Base-by-base conservation (phyloP, 2,113 vertebrate species). In the Zosterops japonicus region DNA sequence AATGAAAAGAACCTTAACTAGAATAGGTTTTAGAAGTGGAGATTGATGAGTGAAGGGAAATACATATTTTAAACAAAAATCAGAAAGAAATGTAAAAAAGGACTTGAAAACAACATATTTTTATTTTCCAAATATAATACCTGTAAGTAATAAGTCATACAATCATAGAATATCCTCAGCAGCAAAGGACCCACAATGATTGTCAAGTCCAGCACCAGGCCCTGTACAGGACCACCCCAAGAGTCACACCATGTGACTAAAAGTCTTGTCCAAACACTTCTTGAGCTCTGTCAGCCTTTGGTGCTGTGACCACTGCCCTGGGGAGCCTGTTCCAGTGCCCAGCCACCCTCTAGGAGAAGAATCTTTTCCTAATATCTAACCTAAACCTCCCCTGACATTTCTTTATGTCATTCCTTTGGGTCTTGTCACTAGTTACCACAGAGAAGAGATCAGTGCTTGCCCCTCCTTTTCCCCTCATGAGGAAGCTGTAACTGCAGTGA, bases 401-500 rank as follows among this genome's bases (percentile, higher is more conserved):
- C 27, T 65, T 67, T 22, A 46, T n/a, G 52, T 2, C 10, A 14
- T 74, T 59, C 27, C 19, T 57, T 74, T 28, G 31, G 3, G 9
- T 57, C 60, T 3, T 59, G 14, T 59, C 39, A 47, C 12, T 25
- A 3, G 9, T 24, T n/a, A 67, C 4, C 23, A 46, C 11, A 52
- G 22, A 65, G 21, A 18, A 31, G 17, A 14, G 2, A 65, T 44
- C 12, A 29, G 7, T 52, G 35, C 7, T 27, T 59, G 11, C 2
- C 2, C 3, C 19, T 44, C 14, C 1, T 0, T 5, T 33, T 35
- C 17, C 7, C 9, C 14, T 31, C 16, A 21, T 2, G 7, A 31
- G 35, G 35, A 59, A 12, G 5, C 7, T 35, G 20, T 41, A 4
- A 11, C 61, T 31, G 13, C 13, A 14, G 0, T 35, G 61, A 57